phyloP scores from a whole-genome alignment of 2,113 vertebrate genomes.

The Scortum barcoo region DNA sequence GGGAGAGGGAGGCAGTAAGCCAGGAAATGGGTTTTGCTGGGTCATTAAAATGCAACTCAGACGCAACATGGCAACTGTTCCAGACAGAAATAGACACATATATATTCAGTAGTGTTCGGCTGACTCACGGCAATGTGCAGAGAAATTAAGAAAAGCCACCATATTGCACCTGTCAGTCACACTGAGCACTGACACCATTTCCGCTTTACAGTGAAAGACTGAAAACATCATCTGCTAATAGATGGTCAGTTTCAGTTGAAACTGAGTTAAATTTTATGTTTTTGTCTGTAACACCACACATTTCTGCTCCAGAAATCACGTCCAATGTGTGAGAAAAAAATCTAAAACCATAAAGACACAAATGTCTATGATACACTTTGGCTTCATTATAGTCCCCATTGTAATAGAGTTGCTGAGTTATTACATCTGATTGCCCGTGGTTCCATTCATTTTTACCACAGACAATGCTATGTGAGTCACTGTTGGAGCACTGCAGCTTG shows the following conservation, averaged over 20 bases:
- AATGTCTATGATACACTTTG: too few relatives aligned
- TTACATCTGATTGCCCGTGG: too few relatives aligned
- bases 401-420: too few relatives aligned
- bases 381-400: too few relatives aligned
- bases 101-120: slow-evolving; percentile 22
- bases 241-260: not conserved
- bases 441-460: not conserved
- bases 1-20: slow-evolving; percentile 35
- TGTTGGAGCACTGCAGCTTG: not conserved
- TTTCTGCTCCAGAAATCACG: not conserved
- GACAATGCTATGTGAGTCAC: not conserved
- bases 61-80: slow-evolving; percentile 52
- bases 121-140: slow-evolving; percentile 35
- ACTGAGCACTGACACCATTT: not conserved
- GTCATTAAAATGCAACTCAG: slow-evolving; percentile 56
- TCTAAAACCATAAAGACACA: not conserved
- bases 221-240: not conserved
- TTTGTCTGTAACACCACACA: not conserved
- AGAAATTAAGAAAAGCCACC: slow-evolving; percentile 23
- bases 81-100: slow-evolving; percentile 31
- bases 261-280: not conserved
- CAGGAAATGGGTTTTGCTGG: slow-evolving; percentile 55
- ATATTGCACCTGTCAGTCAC: slow-evolving; percentile 20
- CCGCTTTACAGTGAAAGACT: not conserved
- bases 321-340: not conserved